Conservation (phyloP, 1,140 invertebrate genomes). For the Leucophenga varia region DNA sequence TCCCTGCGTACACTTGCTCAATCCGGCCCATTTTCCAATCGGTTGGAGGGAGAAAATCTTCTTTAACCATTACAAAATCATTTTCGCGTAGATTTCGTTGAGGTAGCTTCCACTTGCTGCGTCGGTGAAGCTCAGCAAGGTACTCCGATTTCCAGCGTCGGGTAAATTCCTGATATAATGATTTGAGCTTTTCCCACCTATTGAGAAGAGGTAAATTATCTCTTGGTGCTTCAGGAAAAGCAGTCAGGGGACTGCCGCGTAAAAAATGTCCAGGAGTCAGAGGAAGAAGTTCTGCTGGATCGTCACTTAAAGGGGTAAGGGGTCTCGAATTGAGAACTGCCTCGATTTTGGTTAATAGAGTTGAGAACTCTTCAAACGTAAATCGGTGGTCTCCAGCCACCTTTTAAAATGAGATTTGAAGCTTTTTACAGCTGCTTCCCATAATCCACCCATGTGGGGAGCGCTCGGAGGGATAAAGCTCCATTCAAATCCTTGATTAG, state of each 20-base stretch:
- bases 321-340: constrained; percentile 6
- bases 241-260: not conserved
- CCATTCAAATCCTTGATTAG: too few relatives aligned
- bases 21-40: too few relatives aligned
- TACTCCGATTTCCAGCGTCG: constrained; percentile 1
- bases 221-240: not conserved
- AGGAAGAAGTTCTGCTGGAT: constrained; percentile 1
- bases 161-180: not conserved
- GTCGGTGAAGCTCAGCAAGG: not conserved
- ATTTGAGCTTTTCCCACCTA: not conserved
- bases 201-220: too few relatives aligned
- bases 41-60: too few relatives aligned
- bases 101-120: not conserved
- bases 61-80: not conserved
- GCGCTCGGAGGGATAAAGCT: too few relatives aligned
- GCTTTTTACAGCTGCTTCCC: too few relatives aligned
- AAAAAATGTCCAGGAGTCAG: constrained; percentile 10
- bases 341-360: constrained; percentile 2
- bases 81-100: not conserved
- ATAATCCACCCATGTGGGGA: too few relatives aligned
- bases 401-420: too few relatives aligned
- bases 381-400: not conserved
- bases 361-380: constrained; percentile 2
- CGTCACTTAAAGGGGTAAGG: constrained; percentile 1
- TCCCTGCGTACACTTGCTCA: too few relatives aligned